These are phyloP conservation scores for Ganaspis sp. DNA, from an alignment of 1,140 invertebrate genomes.

Conservation along the genomic window DNA sequence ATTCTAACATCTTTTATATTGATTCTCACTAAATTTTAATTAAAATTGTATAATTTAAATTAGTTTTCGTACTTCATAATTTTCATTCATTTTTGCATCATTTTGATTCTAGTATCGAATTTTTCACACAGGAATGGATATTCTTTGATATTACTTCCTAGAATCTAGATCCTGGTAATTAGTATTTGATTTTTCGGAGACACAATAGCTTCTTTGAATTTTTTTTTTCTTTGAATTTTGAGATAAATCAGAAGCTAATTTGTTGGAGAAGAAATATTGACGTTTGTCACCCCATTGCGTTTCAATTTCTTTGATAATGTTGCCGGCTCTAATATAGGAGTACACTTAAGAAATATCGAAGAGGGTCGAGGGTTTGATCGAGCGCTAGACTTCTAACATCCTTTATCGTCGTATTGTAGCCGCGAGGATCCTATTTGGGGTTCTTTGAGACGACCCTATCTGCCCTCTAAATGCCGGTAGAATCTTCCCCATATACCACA, in stretches of 20 bases:
- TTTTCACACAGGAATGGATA: no score
- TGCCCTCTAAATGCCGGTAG: slow-evolving; percentile 12
- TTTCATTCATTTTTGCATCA: no score
- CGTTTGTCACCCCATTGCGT: slow-evolving; percentile 13
- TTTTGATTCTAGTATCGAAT: no score
- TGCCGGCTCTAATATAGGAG: slow-evolving; percentile 8
- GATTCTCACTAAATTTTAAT: no score
- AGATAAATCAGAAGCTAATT: neutral
- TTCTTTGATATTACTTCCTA: no score
- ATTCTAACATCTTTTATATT: no score
- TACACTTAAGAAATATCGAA: slow-evolving; percentile 20
- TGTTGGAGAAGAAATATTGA: slow-evolving; percentile 18
- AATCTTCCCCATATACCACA: neutral
- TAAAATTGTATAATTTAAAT: no score
- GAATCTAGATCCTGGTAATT: no score
- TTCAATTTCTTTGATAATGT: slow-evolving; percentile 29
- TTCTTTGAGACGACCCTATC: slow-evolving; percentile 9
- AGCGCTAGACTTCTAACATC: slow-evolving; percentile 15
- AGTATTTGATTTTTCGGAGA: no score
- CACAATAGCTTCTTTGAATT: no score
- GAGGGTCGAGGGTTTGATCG: slow-evolving; percentile 21
- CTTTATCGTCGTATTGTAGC: slow-evolving; percentile 1
- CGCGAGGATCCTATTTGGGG: slow-evolving; percentile 27
- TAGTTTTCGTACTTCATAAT: no score
- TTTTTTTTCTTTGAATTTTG: neutral